These are phyloP conservation scores for Seira sanloemensis DNA, from an alignment of 2,888 invertebrate species.

Conservation along the genomic window DNA sequence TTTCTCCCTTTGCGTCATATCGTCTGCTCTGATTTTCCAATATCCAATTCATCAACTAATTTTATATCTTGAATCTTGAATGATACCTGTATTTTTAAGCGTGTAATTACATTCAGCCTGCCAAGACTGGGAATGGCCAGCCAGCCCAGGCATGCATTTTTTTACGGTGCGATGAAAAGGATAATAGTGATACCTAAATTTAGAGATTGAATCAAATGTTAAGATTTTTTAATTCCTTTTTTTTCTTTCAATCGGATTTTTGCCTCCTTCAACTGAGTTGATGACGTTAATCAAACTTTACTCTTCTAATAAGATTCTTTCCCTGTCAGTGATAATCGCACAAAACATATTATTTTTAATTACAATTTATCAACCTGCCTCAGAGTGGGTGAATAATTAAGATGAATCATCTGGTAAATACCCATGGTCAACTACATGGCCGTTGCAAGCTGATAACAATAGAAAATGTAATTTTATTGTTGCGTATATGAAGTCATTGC, in stretches of 20 bases:
- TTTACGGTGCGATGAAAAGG: neutral
- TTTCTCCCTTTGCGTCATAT: slow-evolving; percentile 47
- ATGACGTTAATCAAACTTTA: neutral
- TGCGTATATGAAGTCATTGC: neutral
- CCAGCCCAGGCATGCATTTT: neutral
- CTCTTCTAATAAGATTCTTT: neutral
- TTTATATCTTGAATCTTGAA: neutral
- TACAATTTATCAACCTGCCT: neutral
- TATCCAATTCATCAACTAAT: slow-evolving; percentile 15
- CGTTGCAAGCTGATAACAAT: neutral
- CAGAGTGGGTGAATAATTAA: neutral
- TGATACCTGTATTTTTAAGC: neutral
- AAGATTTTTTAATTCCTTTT: too few species aligned
- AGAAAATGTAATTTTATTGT: neutral
- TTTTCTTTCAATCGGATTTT: too few species aligned
- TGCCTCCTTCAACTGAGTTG: too few species aligned
- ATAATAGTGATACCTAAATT: neutral
- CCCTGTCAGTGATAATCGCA: neutral
- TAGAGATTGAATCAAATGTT: too few species aligned
- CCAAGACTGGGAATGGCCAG: neutral
- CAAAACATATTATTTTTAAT: neutral
- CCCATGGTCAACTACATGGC: neutral
- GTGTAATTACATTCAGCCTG: slow-evolving; percentile 1
- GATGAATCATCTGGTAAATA: slow-evolving; percentile 14
- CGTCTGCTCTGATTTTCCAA: slow-evolving; percentile 57